These are phyloP conservation scores for Tetragonula clypearis DNA, from an alignment of 1,140 invertebrate species.

Conservation along the genomic window DNA sequence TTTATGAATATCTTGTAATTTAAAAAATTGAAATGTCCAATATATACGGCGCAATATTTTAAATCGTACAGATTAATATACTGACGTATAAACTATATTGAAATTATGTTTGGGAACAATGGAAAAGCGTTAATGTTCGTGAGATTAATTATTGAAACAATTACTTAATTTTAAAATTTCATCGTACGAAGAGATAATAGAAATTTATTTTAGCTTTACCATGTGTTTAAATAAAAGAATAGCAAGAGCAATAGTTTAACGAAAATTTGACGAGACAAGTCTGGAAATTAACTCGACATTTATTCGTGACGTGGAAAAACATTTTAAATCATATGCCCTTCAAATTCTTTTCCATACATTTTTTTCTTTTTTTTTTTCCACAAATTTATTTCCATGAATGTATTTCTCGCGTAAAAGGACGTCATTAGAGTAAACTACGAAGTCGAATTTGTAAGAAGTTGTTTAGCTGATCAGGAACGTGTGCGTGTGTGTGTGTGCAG, in stretches of 20 bases:
- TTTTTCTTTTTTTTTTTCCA: no score
- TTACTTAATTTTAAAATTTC: background rate
- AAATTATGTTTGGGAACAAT: background rate
- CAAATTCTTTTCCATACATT: background rate
- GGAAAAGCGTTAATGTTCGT: background rate
- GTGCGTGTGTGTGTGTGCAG: background rate
- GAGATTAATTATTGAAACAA: background rate
- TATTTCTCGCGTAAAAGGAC: background rate
- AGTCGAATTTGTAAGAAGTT: constrained; percentile 18
- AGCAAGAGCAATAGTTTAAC: background rate
- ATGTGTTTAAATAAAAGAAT: background rate
- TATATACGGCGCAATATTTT: background rate
- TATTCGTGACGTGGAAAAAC: background rate
- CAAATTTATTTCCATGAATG: background rate
- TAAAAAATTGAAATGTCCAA: background rate
- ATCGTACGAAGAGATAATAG: background rate
- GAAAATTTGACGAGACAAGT: background rate
- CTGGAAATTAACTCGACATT: background rate
- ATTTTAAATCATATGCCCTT: background rate
- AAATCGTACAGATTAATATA: background rate
- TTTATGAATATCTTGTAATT: background rate
- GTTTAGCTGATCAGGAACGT: background rate
- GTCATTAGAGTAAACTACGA: background rate
- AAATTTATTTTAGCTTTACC: background rate
- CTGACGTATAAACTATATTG: background rate